Percentiles rank a stretch among this genome's conserved stretches.
These are phyloP conservation scores for Gastrophryne carolinensis DNA, from an alignment of 2,797 vertebrate species.

Conservation along the genomic window DNA sequence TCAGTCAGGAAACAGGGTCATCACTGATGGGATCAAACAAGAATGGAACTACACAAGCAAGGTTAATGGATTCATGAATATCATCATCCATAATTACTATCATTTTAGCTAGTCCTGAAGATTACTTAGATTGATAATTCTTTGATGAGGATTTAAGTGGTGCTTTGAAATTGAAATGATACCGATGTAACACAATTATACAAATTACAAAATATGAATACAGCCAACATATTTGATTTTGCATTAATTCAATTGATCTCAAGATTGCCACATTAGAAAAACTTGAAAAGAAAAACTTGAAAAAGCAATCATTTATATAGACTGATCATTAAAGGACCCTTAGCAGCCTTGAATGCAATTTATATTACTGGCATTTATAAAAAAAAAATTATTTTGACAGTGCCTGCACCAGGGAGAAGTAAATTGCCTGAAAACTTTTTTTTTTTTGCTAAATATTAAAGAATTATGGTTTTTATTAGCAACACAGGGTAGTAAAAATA, in stretches of 20 bases:
- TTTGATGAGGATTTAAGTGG: constrained; percentile 51
- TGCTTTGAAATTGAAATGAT: constrained; percentile 49
- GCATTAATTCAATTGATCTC: no score
- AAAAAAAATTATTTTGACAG: no score
- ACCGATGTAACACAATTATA: constrained; percentile 45
- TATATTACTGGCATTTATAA: no score
- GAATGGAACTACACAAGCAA: constrained; percentile 38
- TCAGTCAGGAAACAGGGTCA: constrained; percentile 49
- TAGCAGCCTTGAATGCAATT: no score
- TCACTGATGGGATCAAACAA: constrained; percentile 56
- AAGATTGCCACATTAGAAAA: no score
- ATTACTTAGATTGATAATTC: constrained; percentile 50
- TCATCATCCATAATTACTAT: constrained; percentile 48
- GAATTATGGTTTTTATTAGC: no score
- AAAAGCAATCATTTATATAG: not conserved
- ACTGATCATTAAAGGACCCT: not conserved
- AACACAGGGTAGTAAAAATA: no score
- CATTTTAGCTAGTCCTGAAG: constrained; percentile 34
- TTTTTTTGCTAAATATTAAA: no score
- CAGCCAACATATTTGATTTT: constrained; percentile 9
- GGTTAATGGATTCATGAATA: constrained; percentile 56
- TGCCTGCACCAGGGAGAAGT: no score
- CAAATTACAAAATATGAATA: constrained; percentile 5
- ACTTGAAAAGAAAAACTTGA: not conserved
- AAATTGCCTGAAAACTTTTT: no score